phyloP scores from a whole-genome alignment of 2,113 vertebrate species.

The Chinchilla lanigera region DNA sequence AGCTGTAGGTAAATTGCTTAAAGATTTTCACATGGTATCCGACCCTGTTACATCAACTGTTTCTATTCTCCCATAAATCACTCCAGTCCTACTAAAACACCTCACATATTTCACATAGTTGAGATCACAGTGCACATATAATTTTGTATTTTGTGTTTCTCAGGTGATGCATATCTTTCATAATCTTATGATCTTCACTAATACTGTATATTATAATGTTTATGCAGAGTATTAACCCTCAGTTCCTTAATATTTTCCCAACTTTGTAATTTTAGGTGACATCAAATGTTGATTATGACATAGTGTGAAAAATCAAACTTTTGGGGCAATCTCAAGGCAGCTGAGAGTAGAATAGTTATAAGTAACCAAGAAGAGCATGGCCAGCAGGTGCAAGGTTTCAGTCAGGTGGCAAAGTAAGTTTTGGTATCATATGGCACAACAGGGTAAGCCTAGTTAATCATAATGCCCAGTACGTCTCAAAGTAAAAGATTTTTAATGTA shows the following conservation, averaged over 20 bases:
- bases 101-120: neutral
- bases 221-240: neutral
- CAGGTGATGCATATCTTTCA: neutral
- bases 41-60: neutral
- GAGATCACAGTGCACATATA: neutral
- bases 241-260: neutral
- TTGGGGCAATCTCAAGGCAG: neutral
- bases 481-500: neutral
- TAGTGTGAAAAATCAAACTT: neutral
- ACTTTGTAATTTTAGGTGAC: neutral
- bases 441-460: neutral
- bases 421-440: neutral
- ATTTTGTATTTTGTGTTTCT: neutral
- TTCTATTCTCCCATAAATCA: constrained; percentile 15
- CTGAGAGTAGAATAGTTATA: neutral
- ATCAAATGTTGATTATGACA: neutral
- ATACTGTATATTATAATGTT: neutral
- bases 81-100: neutral
- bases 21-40: neutral
- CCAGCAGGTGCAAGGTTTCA: neutral
- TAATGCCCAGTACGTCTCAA: neutral
- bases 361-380: neutral
- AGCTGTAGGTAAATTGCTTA: neutral
- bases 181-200: neutral
- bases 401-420: neutral